Conservation (phyloP, 1,140 invertebrate species). For the Cryptotermes secundus region DNA sequence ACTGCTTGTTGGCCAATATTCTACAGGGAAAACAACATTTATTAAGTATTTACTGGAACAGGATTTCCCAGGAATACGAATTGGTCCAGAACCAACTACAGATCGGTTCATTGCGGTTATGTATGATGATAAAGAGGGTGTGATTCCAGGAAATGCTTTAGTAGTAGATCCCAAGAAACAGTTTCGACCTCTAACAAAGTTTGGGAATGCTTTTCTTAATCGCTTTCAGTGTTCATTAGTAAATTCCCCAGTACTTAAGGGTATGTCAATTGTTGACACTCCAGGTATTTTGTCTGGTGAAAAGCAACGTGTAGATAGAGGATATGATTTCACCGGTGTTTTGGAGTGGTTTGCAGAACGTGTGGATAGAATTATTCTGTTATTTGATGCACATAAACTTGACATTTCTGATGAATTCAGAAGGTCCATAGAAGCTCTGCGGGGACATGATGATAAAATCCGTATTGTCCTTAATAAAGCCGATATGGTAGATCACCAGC, state of each 20-base stretch:
- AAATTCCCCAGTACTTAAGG: conserved; percentile 82
- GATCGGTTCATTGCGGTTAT: conserved; percentile 98
- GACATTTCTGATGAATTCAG: conserved; percentile 99
- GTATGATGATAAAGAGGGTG: conserved; percentile 87
- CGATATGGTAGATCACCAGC: conserved; percentile 98
- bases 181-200: conserved; percentile 92
- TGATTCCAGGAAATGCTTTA: conserved; percentile 97
- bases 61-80: conserved; percentile 93
- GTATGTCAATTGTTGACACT: conserved; percentile 95
- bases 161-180: conserved; percentile 97
- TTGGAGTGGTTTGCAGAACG: conserved; percentile 98
- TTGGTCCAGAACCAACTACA: conserved; percentile 96
- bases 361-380: conserved; percentile 95
- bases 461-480: conserved; percentile 98
- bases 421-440: conserved; percentile 88
- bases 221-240: conserved; percentile 92
- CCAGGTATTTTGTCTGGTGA: conserved; percentile 94
- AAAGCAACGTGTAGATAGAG: conserved; percentile 93
- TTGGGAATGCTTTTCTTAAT: conserved; percentile 97
- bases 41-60: conserved; percentile 93
- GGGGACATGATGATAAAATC: conserved; percentile 98
- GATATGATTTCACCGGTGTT: conserved; percentile 97
- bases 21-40: conserved; percentile 98
- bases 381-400: conserved; percentile 98
- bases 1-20: conserved; percentile 95